Evolutionary conservation across 2,113 vertebrate genomes (phyloP).

Genomic region (Colinus virginianus): DNA sequence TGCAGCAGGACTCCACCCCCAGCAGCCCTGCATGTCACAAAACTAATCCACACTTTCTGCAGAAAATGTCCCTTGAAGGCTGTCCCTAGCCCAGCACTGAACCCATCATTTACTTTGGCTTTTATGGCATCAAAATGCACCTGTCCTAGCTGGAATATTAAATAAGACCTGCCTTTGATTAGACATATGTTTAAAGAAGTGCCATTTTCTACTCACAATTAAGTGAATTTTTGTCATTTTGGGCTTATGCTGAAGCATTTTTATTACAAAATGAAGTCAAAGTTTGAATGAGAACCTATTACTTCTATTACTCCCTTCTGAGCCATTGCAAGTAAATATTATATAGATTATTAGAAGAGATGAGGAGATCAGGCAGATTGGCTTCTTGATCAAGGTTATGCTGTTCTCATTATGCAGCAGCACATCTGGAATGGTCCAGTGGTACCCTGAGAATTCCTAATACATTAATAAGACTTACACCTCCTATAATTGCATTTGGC

Average conservation of each 20-base stretch:
- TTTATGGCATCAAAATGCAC: neutral
- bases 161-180: neutral
- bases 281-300: constrained; percentile 56
- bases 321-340: constrained; percentile 52
- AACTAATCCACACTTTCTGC: neutral
- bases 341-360: constrained; percentile 57
- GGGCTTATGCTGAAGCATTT: neutral
- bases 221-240: constrained; percentile 41
- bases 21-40: neutral
- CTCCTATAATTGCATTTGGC: constrained; percentile 75
- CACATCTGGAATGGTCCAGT: constrained; percentile 74
- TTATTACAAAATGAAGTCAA: constrained; percentile 57
- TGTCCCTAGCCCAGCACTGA: neutral
- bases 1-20: rapidly evolving
- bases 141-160: constrained; percentile 5
- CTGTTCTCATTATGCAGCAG: constrained; percentile 67
- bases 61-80: neutral
- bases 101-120: rapidly evolving
- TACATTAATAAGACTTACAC: constrained; percentile 75
- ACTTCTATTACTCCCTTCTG: constrained; percentile 59
- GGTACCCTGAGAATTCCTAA: constrained; percentile 75
- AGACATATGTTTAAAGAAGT: neutral
- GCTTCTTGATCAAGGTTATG: constrained; percentile 71
- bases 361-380: constrained; percentile 1
- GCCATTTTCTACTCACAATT: neutral